Evolutionary conservation across 2,113 vertebrate species (phyloP).

Genomic region (Hiodon alosoides): DNA sequence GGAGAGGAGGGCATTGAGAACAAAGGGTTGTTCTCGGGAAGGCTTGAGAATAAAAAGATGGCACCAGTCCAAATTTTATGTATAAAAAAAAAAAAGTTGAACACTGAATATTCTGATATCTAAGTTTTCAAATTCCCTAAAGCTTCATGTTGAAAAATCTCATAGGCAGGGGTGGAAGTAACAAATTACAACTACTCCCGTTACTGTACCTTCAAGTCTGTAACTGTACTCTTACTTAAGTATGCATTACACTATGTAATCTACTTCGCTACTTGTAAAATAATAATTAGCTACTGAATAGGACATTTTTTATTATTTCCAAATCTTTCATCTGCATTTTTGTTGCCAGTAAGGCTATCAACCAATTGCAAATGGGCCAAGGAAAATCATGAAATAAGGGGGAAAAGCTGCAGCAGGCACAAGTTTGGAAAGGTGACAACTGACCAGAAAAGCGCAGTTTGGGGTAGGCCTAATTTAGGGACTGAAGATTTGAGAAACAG

Average conservation of each 20-base stretch:
- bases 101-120: too few relatives aligned
- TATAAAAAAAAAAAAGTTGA: too few relatives aligned
- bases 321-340: constrained; percentile 6
- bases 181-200: neutral
- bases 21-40: too few relatives aligned
- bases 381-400: constrained; percentile 3
- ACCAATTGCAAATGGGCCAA: neutral
- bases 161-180: neutral
- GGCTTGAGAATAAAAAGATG: too few relatives aligned
- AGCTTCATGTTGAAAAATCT: too few relatives aligned
- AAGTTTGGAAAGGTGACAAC: neutral
- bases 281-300: neutral
- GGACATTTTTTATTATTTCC: neutral
- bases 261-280: neutral
- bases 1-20: too few relatives aligned
- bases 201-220: neutral
- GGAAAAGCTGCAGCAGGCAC: neutral
- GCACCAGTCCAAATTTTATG: too few relatives aligned
- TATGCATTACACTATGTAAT: constrained; percentile 4
- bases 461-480: too few relatives aligned
- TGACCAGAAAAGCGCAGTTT: neutral
- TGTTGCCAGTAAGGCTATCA: constrained; percentile 8
- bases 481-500: too few relatives aligned
- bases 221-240: constrained; percentile 1
- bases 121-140: too few relatives aligned